phyloP scores from a whole-genome alignment of 2,113 vertebrate species.

The Clarias batrachus region DNA sequence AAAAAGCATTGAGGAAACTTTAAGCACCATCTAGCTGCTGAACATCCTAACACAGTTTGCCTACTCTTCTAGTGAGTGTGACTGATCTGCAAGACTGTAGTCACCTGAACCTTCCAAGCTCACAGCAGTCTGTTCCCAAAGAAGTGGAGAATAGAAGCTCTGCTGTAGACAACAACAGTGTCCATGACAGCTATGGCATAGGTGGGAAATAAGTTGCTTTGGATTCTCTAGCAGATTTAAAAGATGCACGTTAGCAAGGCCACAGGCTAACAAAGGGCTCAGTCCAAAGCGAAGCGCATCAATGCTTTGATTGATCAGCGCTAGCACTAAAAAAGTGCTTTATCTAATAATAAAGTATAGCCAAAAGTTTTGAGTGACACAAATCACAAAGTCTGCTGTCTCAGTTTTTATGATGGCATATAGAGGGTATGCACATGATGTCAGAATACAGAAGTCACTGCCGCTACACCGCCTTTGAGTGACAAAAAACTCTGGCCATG shows the following conservation, averaged over 20 bases:
- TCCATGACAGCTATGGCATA: conserved; percentile 87
- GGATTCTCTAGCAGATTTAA: conserved; percentile 83
- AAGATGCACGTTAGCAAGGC: conserved; percentile 70
- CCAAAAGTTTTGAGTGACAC: too few relatives aligned
- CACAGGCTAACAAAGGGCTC: neutral
- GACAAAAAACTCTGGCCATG: too few relatives aligned
- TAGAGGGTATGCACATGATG: too few relatives aligned
- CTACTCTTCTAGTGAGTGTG: conserved; percentile 69
- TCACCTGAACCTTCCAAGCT: conserved; percentile 83
- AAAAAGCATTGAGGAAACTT: neutral
- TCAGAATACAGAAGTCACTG: too few relatives aligned
- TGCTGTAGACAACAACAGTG: conserved; percentile 77
- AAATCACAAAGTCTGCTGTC: too few relatives aligned
- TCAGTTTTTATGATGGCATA: too few relatives aligned
- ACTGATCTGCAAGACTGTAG: conserved; percentile 78
- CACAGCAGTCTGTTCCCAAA: conserved; percentile 83
- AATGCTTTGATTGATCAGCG: neutral
- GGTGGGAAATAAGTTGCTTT: conserved; percentile 77
- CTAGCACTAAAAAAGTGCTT: neutral
- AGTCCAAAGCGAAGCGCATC: conserved; percentile 46
- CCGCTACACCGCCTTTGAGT: too few relatives aligned
- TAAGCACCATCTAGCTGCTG: neutral
- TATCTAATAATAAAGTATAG: neutral
- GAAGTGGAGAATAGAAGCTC: conserved; percentile 81
- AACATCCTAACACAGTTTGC: neutral